phyloP scores from a whole-genome alignment of 2,797 vertebrate genomes.

The Emys orbicularis region DNA sequence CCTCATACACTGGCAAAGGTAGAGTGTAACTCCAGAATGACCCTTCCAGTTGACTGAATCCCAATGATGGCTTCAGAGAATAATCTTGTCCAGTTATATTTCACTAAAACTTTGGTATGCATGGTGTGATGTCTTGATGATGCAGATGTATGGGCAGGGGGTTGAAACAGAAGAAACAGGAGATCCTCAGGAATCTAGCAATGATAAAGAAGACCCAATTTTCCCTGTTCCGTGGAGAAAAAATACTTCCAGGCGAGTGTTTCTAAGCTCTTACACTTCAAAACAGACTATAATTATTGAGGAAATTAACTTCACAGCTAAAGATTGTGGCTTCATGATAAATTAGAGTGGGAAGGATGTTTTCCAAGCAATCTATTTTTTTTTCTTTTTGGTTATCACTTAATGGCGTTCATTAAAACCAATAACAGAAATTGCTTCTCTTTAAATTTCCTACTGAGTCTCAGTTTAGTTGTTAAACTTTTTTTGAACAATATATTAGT shows the following conservation, averaged over 20 bases:
- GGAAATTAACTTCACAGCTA: conserved; percentile 81
- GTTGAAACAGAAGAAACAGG: not conserved
- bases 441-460: conserved; percentile 74
- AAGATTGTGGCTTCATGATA: conserved; percentile 76
- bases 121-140: fast-evolving
- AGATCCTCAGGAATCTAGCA: not conserved
- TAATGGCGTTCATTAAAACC: conserved; percentile 82
- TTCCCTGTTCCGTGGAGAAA: conserved; percentile 23
- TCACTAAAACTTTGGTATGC: not conserved
- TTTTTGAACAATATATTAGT: conserved; percentile 79
- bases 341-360: conserved; percentile 76
- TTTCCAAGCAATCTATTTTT: conserved; percentile 72
- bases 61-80: not conserved
- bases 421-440: conserved; percentile 76
- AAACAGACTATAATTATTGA: conserved; percentile 78
- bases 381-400: conserved; percentile 77
- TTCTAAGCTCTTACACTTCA: conserved; percentile 70
- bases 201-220: not conserved
- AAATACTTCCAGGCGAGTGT: not conserved
- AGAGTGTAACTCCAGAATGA: not conserved
- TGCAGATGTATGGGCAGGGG: not conserved
- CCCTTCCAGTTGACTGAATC: not conserved
- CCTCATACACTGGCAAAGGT: not conserved
- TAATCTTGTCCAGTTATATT: not conserved
- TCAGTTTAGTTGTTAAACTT: conserved; percentile 75